These are phyloP conservation scores for Bactericera cockerelli DNA, from an alignment of 1,140 invertebrate species.

Conservation along the genomic window DNA sequence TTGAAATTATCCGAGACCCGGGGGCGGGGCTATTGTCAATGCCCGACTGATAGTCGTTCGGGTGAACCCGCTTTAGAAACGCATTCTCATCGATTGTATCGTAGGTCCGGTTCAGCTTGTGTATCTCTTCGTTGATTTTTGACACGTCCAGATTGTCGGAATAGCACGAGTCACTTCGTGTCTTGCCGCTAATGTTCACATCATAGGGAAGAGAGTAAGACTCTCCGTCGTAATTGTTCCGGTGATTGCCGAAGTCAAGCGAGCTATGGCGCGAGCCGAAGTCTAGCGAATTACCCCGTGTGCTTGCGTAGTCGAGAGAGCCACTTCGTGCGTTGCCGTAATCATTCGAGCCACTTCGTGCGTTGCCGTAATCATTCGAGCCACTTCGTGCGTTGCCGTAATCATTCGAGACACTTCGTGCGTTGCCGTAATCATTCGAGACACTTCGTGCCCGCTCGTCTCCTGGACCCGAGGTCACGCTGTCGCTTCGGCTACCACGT, in stretches of 20 bases:
- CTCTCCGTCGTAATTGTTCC: background rate
- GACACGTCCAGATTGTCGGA: conserved; percentile 4
- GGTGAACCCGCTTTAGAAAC: background rate
- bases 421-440: too few relatives aligned
- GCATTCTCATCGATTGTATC: background rate
- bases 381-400: too few relatives aligned
- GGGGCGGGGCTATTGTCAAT: conserved; percentile 16
- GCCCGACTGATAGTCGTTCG: background rate
- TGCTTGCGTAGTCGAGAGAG: background rate
- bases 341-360: background rate
- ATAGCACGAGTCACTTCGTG: background rate
- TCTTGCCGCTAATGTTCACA: background rate
- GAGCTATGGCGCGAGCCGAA: background rate
- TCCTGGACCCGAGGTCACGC: background rate
- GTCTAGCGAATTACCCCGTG: background rate
- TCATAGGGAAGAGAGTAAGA: background rate
- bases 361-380: too few relatives aligned
- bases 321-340: background rate
- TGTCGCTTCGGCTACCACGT: too few relatives aligned
- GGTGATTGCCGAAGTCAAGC: background rate
- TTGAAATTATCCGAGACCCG: conserved; percentile 20
- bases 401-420: too few relatives aligned
- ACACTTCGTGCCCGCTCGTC: background rate
- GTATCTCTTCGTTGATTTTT: conserved; percentile 1
- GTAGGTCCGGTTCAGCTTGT: background rate